A percentile compares a stretch with the other conserved stretches of the same genome.
Evolutionary conservation across 2,888 invertebrate species (phyloP).

Genomic region (Drosophila melanosoma): DNA sequence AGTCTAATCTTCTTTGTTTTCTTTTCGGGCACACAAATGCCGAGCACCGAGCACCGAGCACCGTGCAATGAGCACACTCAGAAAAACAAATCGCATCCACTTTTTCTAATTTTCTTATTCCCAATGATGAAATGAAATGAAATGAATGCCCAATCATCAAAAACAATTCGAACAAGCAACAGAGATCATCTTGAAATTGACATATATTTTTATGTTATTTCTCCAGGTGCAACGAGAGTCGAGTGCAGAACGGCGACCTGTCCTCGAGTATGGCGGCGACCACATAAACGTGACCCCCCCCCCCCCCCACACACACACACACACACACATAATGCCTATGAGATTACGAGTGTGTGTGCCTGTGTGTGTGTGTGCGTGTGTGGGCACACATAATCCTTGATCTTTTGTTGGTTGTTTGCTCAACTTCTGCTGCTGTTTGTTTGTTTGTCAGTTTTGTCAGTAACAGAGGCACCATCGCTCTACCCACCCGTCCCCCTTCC

Average conservation of each 20-base stretch:
- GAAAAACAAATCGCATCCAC: background rate
- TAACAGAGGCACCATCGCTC: conserved; percentile 26
- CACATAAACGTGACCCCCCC: conserved; percentile 48
- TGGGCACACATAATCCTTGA: conserved; percentile 76
- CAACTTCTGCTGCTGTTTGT: conserved; percentile 64
- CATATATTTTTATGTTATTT: background rate
- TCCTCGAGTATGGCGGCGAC: conserved; percentile 32
- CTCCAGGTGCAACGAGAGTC: background rate
- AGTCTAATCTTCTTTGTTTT: conserved; percentile 79
- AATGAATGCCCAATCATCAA: background rate
- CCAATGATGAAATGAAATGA: background rate
- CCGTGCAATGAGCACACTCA: conserved; percentile 5
- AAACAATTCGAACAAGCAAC: background rate
- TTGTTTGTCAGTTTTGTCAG: conserved; percentile 55
- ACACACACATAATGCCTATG: background rate
- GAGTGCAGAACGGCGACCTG: conserved; percentile 31
- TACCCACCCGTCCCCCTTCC: background rate
- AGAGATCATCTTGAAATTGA: background rate
- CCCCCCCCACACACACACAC: conserved; percentile 14
- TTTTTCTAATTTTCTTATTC: background rate
- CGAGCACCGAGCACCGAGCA: conserved; percentile 25
- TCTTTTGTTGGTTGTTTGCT: conserved; percentile 82
- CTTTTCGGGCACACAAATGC: conserved; percentile 60
- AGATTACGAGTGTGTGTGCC: no score
- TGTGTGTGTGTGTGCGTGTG: conserved; percentile 10